Evolutionary conservation across 2,797 vertebrate species (phyloP).

Genomic region (Onychomys torridus): DNA sequence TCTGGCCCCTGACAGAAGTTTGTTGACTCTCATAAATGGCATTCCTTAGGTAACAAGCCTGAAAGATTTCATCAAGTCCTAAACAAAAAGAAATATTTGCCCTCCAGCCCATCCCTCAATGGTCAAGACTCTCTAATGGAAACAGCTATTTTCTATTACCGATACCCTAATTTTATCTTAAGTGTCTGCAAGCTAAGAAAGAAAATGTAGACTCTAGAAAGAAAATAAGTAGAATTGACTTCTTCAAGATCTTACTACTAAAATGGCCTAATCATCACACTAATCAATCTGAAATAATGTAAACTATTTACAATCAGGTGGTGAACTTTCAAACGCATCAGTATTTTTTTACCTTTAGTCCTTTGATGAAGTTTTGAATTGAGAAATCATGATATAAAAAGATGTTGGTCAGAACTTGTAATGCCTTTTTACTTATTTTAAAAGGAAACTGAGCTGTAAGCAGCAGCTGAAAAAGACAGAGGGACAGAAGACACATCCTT

Average conservation of each 20-base stretch:
- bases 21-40: neutral
- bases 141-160: neutral
- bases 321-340: conserved; percentile 51
- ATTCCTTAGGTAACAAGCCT: conserved; percentile 17
- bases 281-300: conserved; percentile 43
- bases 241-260: conserved; percentile 46
- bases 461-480: conserved; percentile 90
- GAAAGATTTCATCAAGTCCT: conserved; percentile 25
- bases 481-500: conserved; percentile 1
- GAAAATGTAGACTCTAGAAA: conserved; percentile 27
- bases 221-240: conserved; percentile 50
- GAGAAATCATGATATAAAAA: conserved; percentile 99
- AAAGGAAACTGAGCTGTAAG: conserved; percentile 93
- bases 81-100: neutral
- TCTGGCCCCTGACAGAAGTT: neutral
- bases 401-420: conserved; percentile 95
- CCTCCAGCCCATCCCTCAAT: neutral
- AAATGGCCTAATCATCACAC: conserved; percentile 42
- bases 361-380: conserved; percentile 97
- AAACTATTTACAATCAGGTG: conserved; percentile 44
- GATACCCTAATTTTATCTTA: neutral
- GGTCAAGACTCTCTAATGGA: conserved; percentile 14
- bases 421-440: conserved; percentile 94
- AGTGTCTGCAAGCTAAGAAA: conserved; percentile 34
- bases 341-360: conserved; percentile 92